Evolutionary conservation across 2,797 vertebrate genomes (phyloP).

Genomic region (Eptatretus atami): DNA sequence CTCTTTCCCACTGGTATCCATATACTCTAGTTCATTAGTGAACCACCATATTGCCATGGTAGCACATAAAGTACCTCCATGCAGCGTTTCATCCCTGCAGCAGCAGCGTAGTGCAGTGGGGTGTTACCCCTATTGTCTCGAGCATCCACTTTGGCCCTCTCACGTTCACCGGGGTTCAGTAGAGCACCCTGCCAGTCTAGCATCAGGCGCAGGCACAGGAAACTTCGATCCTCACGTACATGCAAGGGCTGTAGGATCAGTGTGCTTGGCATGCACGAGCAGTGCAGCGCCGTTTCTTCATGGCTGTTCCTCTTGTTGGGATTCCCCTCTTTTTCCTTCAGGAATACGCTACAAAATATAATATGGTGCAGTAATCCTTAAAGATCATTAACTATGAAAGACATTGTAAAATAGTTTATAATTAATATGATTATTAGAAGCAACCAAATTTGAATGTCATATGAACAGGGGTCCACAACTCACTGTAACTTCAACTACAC

Average conservation of each 20-base stretch:
- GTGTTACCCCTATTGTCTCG: constrained; percentile 86
- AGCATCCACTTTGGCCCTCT: constrained; percentile 52
- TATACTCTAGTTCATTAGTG: no score
- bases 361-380: no score
- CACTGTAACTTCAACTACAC: no score
- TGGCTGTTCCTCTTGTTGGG: constrained; percentile 89
- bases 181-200: constrained; percentile 84
- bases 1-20: no score
- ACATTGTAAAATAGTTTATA: no score
- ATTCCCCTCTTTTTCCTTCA: constrained; percentile 75
- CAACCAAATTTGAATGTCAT: no score
- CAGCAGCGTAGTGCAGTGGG: constrained; percentile 70
- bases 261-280: constrained; percentile 58
- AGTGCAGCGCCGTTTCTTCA: constrained; percentile 81
- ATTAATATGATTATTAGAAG: no score
- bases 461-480: no score
- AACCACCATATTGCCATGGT: no score
- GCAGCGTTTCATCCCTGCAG: constrained; percentile 83
- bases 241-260: constrained; percentile 65
- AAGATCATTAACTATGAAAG: no score
- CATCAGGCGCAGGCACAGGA: constrained; percentile 59
- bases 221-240: constrained; percentile 48
- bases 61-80: constrained; percentile 33
- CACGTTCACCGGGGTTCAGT: constrained; percentile 68
- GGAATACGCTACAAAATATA: constrained; percentile 34